These are phyloP conservation scores for Myotis daubentonii DNA, from an alignment of 2,797 vertebrate genomes.

Conservation along the genomic window DNA sequence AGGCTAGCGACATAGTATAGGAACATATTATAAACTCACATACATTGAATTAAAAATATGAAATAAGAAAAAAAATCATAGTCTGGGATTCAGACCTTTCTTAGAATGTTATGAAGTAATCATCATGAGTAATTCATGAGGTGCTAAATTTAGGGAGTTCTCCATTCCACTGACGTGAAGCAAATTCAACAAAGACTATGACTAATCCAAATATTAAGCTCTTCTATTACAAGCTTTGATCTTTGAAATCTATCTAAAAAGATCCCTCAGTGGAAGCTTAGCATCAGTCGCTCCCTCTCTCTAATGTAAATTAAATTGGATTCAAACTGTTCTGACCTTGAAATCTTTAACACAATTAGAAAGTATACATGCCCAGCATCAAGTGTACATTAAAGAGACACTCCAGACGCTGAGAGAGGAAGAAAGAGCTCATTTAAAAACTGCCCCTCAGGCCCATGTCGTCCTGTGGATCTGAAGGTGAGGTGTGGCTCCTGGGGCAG, in stretches of 20 bases:
- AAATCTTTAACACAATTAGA: slow-evolving; percentile 81
- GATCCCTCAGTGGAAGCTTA: slow-evolving; percentile 80
- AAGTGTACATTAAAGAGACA: slow-evolving; percentile 53
- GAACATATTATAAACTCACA: slow-evolving; percentile 34
- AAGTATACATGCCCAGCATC: slow-evolving; percentile 58
- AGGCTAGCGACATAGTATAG: not conserved
- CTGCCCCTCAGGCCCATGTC: slow-evolving; percentile 39
- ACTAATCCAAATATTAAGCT: slow-evolving; percentile 86
- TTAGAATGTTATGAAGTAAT: slow-evolving; percentile 76
- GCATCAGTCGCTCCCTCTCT: slow-evolving; percentile 76
- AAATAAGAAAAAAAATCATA: slow-evolving; percentile 58
- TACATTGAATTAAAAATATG: slow-evolving; percentile 31
- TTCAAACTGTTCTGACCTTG: slow-evolving; percentile 80
- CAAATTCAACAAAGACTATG: slow-evolving; percentile 82
- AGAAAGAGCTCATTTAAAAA: slow-evolving; percentile 48
- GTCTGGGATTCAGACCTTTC: slow-evolving; percentile 77
- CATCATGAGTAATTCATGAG: slow-evolving; percentile 83
- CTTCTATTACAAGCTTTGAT: slow-evolving; percentile 83
- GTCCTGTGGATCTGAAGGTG: not conserved
- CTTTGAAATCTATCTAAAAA: slow-evolving; percentile 81
- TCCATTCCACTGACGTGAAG: slow-evolving; percentile 75
- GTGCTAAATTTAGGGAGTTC: slow-evolving; percentile 78
- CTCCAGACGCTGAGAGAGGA: slow-evolving; percentile 65
- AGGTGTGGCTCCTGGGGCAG: not conserved
- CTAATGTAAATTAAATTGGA: slow-evolving; percentile 82